Evolutionary conservation across 2,797 vertebrate species (phyloP).

Genomic region (Lacerta viridis): DNA sequence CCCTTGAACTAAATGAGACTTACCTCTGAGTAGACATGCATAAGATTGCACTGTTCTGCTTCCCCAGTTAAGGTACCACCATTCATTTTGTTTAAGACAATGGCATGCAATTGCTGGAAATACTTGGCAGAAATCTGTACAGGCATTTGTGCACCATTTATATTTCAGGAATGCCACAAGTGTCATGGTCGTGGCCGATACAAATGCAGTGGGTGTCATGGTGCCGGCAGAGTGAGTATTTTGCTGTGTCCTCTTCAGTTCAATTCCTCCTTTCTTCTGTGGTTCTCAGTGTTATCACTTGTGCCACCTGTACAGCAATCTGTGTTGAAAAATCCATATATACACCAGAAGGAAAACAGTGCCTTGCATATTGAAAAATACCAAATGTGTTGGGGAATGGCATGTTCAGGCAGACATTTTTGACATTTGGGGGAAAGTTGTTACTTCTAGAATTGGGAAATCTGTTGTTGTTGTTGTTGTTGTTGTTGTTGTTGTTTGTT

Average conservation of each 20-base stretch:
- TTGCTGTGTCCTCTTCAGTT: neutral
- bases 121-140: neutral
- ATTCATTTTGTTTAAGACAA: slow-evolving; percentile 12
- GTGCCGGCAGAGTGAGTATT: slow-evolving; percentile 80
- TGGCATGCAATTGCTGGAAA: fast-evolving
- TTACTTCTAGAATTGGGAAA: neutral
- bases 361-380: neutral
- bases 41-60: neutral
- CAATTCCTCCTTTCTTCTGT: neutral
- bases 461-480: neutral
- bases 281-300: neutral
- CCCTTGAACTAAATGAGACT: too few species aligned
- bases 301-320: neutral
- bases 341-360: neutral
- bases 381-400: neutral
- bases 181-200: slow-evolving; percentile 80
- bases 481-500: fast-evolving
- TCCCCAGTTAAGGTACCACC: neutral
- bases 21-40: neutral
- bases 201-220: slow-evolving; percentile 74
- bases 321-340: neutral
- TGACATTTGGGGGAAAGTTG: too few species aligned
- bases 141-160: neutral
- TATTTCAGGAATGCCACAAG: slow-evolving; percentile 79
- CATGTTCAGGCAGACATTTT: neutral